Evolutionary conservation across 1,140 invertebrate genomes (phyloP).

Genomic region (Cotesia typhae): DNA sequence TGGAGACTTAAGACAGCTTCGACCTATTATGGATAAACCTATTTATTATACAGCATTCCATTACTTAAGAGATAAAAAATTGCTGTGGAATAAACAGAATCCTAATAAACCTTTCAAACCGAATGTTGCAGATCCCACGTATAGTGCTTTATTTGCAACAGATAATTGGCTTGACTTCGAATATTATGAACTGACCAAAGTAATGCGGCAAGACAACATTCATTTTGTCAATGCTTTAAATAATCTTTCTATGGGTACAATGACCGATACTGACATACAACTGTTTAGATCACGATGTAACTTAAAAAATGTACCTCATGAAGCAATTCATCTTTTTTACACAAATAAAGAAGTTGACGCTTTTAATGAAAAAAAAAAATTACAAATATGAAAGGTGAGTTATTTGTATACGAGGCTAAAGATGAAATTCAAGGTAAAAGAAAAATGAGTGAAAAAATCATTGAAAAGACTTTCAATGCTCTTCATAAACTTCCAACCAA

Average conservation of each 20-base stretch:
- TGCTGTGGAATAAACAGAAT: neutral
- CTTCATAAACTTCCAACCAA: slow-evolving; percentile 5
- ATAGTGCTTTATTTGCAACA: slow-evolving; percentile 1
- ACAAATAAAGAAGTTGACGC: neutral
- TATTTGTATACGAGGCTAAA: neutral
- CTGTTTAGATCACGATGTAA: slow-evolving; percentile 15
- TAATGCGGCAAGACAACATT: slow-evolving; percentile 44
- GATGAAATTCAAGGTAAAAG: neutral
- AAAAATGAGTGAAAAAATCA: neutral
- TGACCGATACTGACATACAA: slow-evolving; percentile 20
- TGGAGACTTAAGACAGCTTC: slow-evolving; percentile 45
- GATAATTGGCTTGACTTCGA: slow-evolving; percentile 29
- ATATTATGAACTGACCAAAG: slow-evolving; percentile 37
- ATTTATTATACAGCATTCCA: slow-evolving; percentile 21
- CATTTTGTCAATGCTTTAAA: slow-evolving; percentile 39
- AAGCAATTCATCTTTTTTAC: neutral
- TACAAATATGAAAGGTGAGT: neutral
- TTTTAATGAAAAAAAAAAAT: neutral
- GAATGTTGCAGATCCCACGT: neutral
- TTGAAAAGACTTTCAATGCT: neutral
- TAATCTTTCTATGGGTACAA: slow-evolving; percentile 37
- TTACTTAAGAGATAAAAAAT: slow-evolving; percentile 5
- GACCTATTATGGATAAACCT: slow-evolving; percentile 38
- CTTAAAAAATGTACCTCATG: neutral
- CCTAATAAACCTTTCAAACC: neutral